Percentiles rank a stretch among this genome's conserved stretches.
phyloP scores from a whole-genome alignment of 2,113 vertebrate genomes.

The Sceloporus undulatus region DNA sequence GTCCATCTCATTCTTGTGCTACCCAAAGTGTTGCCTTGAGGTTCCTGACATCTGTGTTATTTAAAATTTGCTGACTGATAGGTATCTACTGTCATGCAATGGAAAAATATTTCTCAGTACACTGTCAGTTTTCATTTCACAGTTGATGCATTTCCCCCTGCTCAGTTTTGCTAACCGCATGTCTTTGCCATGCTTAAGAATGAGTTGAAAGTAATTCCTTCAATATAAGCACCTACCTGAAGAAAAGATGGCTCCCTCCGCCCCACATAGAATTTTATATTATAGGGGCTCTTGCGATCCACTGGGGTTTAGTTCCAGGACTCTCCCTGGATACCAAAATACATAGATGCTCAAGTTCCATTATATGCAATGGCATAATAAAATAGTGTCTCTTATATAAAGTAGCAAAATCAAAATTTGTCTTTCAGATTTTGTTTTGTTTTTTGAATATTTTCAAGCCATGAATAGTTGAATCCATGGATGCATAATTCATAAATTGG shows the following conservation, averaged over 20 bases:
- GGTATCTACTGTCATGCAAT: conserved; percentile 22
- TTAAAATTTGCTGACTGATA: neutral
- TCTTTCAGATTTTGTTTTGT: no score
- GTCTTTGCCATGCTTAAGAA: conserved; percentile 11
- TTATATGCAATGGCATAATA: no score
- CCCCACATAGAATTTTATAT: no score
- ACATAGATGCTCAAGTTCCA: no score
- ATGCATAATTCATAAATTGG: no score
- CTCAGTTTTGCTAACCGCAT: neutral
- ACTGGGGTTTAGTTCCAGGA: no score
- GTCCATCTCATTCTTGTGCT: neutral
- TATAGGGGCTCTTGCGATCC: no score
- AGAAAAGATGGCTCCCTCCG: neutral
- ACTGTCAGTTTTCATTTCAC: neutral
- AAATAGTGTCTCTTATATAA: no score
- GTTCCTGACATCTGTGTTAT: conserved; percentile 18
- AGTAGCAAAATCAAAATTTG: no score
- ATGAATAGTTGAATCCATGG: no score
- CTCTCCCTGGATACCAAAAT: no score
- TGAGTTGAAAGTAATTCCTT: neutral
- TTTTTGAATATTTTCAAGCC: no score
- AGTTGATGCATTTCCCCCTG: neutral
- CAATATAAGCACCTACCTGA: neutral
- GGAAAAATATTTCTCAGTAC: neutral
- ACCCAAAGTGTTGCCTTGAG: conserved; percentile 7